Conservation (phyloP, 2,797 vertebrate genomes). For the Muscicapa striata region DNA sequence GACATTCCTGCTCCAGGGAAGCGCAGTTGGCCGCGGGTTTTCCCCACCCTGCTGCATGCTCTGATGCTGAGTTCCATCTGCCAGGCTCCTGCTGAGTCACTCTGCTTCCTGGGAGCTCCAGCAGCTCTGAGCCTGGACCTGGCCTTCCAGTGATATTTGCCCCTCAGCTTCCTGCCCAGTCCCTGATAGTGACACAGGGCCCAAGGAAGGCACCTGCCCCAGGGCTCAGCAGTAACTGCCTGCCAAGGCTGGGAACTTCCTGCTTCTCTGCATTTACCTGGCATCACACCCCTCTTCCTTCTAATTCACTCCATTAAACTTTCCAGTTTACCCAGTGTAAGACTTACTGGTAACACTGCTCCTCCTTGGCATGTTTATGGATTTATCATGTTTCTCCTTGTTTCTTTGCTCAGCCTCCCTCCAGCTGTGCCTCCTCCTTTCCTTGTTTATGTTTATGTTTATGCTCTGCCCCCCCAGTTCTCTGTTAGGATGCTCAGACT, state of each 20-base stretch:
- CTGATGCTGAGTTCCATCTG: background rate
- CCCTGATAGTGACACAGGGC: fast-evolving
- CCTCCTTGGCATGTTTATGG: background rate
- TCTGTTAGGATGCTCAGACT: background rate
- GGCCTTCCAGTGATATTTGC: background rate
- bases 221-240: background rate
- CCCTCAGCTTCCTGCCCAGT: background rate
- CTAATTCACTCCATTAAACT: background rate
- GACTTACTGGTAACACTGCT: background rate
- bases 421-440: background rate
- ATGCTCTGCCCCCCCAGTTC: background rate
- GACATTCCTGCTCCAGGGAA: fast-evolving
- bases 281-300: background rate
- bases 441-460: background rate
- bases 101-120: background rate
- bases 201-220: background rate
- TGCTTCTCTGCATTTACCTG: background rate
- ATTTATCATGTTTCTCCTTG: background rate
- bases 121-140: background rate
- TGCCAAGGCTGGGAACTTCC: background rate
- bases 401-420: background rate
- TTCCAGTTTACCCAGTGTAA: background rate
- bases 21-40: fast-evolving
- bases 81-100: conserved; percentile 23
- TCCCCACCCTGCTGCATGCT: fast-evolving